Conservation (phyloP, 2,113 vertebrate genomes). For the Bambusicola thoracicus region DNA sequence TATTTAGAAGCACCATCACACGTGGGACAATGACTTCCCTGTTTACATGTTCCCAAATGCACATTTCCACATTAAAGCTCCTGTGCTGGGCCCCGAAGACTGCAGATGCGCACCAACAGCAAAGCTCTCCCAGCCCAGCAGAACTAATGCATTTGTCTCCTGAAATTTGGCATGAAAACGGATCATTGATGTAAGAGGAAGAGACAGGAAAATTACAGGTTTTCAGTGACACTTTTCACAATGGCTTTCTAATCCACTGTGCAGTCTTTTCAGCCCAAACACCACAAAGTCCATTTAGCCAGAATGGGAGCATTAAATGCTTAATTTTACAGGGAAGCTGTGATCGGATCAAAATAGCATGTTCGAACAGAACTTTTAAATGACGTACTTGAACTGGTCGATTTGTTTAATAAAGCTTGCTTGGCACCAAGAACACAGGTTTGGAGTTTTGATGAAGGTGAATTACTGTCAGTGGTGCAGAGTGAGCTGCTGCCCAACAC, state of each 20-base stretch:
- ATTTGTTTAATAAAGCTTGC: slow-evolving; percentile 56
- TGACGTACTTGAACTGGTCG: slow-evolving; percentile 2
- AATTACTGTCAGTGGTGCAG: neutral
- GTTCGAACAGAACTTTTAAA: slow-evolving; percentile 60
- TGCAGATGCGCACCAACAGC: neutral
- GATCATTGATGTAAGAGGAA: slow-evolving; percentile 1
- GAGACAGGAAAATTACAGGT: slow-evolving; percentile 51
- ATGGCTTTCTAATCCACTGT: slow-evolving; percentile 17
- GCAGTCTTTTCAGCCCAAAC: neutral
- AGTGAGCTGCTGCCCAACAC: neutral
- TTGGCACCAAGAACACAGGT: neutral
- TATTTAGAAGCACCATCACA: neutral
- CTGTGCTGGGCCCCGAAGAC: accelerated
- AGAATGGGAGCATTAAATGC: slow-evolving; percentile 58
- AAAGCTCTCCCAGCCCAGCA: slow-evolving; percentile 18
- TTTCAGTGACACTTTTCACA: slow-evolving; percentile 20
- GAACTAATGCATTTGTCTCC: slow-evolving; percentile 63
- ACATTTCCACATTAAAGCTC: neutral
- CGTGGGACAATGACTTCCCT: accelerated
- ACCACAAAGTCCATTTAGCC: neutral
- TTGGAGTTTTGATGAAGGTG: neutral
- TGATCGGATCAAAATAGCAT: neutral
- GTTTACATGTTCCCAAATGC: neutral
- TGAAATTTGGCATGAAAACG: slow-evolving; percentile 20
- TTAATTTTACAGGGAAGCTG: slow-evolving; percentile 39